A percentile compares a stretch with the other conserved stretches of the same genome.
These are phyloP conservation scores for Dolichallabes microphthalmus DNA, from an alignment of 2,113 vertebrate genomes.

Conservation along the genomic window DNA sequence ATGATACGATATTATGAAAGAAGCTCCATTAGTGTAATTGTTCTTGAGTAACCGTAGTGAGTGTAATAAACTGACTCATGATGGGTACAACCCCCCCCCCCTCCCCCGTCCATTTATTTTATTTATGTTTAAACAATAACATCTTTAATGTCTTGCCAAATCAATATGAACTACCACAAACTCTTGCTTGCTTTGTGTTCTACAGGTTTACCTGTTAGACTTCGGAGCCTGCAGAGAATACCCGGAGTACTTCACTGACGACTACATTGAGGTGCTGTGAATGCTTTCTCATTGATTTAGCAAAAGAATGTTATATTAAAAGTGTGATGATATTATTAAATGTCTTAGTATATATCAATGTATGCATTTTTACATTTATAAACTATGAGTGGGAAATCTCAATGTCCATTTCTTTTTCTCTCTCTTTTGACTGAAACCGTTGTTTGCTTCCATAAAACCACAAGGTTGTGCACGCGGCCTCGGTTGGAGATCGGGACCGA, in stretches of 20 bases:
- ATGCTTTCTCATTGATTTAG: neutral
- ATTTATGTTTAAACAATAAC: neutral
- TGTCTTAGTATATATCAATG: too few relatives aligned
- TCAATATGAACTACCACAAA: neutral
- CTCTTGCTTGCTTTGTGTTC: neutral
- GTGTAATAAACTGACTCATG: neutral
- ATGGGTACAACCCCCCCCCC: too few relatives aligned
- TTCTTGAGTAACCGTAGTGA: neutral
- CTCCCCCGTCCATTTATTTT: too few relatives aligned
- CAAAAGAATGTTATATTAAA: too few relatives aligned
- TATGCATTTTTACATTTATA: too few relatives aligned
- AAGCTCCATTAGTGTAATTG: neutral
- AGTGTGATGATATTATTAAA: too few relatives aligned
- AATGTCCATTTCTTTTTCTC: neutral
- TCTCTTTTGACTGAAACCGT: neutral
- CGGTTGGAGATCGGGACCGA: constrained; percentile 74
- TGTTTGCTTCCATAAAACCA: neutral
- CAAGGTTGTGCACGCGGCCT: constrained; percentile 85
- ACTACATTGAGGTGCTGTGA: constrained; percentile 84
- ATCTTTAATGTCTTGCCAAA: neutral
- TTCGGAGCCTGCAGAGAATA: constrained; percentile 86
- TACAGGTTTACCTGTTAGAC: constrained; percentile 82
- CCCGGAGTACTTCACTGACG: constrained; percentile 80
- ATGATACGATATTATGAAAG: neutral
- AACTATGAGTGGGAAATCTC: neutral